Base-by-base conservation (phyloP, 2,888 invertebrate species). In the Nowickia ferox region DNA sequence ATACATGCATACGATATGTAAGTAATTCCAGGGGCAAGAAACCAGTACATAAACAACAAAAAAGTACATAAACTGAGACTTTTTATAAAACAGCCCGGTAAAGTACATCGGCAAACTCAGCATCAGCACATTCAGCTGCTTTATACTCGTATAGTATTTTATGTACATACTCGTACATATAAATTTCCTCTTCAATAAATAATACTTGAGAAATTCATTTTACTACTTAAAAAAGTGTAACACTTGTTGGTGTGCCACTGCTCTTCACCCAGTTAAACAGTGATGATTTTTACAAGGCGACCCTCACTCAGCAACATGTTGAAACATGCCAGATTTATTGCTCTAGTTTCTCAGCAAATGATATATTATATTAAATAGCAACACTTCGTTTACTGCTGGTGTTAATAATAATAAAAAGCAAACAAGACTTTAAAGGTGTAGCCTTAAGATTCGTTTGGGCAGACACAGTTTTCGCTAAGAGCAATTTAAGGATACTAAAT, bases 161-260 rank as follows among this genome's bases (percentile, higher is more conserved):
- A 6, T 17, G 17, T 44, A 13, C n/a, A n/a, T n/a, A n/a, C n/a
- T n/a, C n/a, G n/a, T n/a, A n/a, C 22, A 68, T 61, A 57, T 59
- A 78, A 51, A 59, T 69, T 59, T 69, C 22, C 44, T 48, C 51
- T 61, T 61, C 69, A 69, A 69, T 78, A 51, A 69, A 61, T 75
- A 65, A 74, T 61, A 48, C 15, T 61, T 51, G 38, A 15, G 44
- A 53, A 75, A 44, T 30, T 65, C 15, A 22, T 44, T 75, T 53
- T 30, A 30, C n/a, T 48, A 22, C n/a, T n/a, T 13, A 46, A 57
- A 44, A 19, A 59, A 48, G 22, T 59, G 48, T 40, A 59, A 42
- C 77, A 78, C 77, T 69, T 68, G 57, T 48, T 78, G 69, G 22
- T 69, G 69, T 61, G 30, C 30, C 68, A 61, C 22, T 40, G 22